phyloP scores from a whole-genome alignment of 2,797 vertebrate species.

The Pseudochaenichthys georgianus region DNA sequence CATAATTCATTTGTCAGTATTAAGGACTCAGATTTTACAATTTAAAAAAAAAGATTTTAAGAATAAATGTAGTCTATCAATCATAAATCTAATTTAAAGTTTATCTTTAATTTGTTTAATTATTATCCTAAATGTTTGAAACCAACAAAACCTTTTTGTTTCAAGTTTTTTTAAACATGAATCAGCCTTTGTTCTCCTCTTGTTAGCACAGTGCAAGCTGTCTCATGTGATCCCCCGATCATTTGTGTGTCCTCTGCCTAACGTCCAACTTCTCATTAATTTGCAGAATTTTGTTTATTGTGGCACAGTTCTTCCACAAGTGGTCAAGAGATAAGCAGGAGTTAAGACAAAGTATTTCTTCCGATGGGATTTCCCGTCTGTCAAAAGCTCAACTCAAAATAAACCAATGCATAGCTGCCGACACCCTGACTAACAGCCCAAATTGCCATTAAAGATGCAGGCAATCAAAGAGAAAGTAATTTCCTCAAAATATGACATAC shows the following conservation, averaged over 20 bases:
- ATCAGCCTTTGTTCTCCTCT: too few species aligned
- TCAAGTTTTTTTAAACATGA: too few species aligned
- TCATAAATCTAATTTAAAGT: too few species aligned
- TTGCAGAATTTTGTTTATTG: not conserved
- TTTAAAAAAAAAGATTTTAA: too few species aligned
- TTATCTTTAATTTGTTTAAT: too few species aligned
- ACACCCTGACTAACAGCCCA: not conserved
- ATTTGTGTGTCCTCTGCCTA: not conserved
- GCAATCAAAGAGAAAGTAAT: not conserved
- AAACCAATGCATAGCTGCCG: not conserved
- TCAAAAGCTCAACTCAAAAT: not conserved
- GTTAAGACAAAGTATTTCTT: not conserved
- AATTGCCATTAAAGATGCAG: constrained; percentile 9
- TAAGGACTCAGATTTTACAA: too few species aligned
- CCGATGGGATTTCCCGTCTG: not conserved
- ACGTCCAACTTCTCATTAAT: not conserved
- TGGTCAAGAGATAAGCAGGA: not conserved
- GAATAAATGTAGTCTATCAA: too few species aligned
- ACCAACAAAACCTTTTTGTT: too few species aligned
- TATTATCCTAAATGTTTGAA: too few species aligned
- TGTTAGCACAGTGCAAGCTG: not conserved
- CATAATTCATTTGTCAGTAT: too few species aligned
- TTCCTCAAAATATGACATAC: constrained; percentile 76
- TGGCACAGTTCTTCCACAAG: not conserved
- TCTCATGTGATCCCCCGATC: not conserved